Conservation (phyloP, 2,888 invertebrate genomes). For the Augochlorella aurata region DNA sequence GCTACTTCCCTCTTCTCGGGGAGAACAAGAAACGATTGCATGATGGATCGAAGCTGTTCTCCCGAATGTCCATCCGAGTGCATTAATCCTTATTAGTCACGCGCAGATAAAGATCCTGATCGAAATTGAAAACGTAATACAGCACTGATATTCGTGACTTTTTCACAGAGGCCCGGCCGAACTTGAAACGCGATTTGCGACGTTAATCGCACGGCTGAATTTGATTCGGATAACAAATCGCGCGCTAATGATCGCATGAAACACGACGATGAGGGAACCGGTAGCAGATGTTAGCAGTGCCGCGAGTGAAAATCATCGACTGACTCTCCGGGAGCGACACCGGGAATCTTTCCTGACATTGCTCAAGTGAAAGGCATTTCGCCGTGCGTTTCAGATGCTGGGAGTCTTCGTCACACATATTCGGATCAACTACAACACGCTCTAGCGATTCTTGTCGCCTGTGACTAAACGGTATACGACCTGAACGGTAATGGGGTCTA, state of each 20-base stretch:
- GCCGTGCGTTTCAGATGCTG: constrained; percentile 49
- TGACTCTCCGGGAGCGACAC: constrained; percentile 61
- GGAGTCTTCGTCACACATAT: constrained; percentile 42
- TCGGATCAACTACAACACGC: constrained; percentile 38
- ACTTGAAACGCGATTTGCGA: not conserved
- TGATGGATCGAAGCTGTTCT: not conserved
- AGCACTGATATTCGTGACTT: not conserved
- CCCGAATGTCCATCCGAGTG: not conserved
- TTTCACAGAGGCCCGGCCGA: not conserved
- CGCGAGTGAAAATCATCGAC: constrained; percentile 72
- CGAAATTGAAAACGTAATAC: not conserved
- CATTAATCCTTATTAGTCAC: constrained; percentile 1
- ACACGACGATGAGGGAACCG: not conserved
- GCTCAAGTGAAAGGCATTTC: constrained; percentile 73
- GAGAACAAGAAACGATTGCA: not conserved
- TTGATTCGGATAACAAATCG: not conserved
- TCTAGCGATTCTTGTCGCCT: not conserved
- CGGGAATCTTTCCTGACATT: constrained; percentile 71
- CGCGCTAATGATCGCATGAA: not conserved
- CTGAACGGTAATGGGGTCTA: not conserved
- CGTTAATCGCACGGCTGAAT: not conserved
- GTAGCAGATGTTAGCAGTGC: constrained; percentile 38
- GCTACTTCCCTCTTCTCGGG: not conserved
- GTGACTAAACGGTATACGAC: constrained; percentile 3
- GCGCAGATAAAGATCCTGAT: not conserved